phyloP scores from a whole-genome alignment of 92 coral and sea anemone species.

The Heteractis magnifica region DNA sequence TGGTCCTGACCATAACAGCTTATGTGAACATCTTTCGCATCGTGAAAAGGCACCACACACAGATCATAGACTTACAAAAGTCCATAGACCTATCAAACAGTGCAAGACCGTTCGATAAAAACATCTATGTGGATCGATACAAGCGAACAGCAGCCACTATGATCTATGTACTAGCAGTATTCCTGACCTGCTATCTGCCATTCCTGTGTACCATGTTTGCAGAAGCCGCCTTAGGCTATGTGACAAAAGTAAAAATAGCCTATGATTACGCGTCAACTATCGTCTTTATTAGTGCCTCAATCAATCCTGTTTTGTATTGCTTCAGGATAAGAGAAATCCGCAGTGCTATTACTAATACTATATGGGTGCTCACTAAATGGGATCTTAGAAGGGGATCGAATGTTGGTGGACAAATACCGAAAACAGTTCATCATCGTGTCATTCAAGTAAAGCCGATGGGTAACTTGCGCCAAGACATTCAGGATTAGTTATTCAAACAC shows the following conservation, averaged over 20 bases:
- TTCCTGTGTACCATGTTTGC: slow-evolving; percentile 28
- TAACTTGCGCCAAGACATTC: neutral
- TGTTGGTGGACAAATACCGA: neutral
- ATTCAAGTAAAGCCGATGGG: neutral
- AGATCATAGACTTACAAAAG: slow-evolving; percentile 3
- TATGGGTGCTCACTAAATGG: slow-evolving; percentile 2
- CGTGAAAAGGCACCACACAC: slow-evolving; percentile 35
- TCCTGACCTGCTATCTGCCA: slow-evolving; percentile 35
- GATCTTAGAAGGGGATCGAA: neutral
- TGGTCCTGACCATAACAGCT: slow-evolving; percentile 25
- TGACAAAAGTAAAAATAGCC: slow-evolving; percentile 22
- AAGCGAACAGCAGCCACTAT: slow-evolving; percentile 38
- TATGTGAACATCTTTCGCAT: slow-evolving; percentile 31
- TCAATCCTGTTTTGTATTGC: slow-evolving; percentile 41
- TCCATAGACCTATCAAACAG: neutral
- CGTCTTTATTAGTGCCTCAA: slow-evolving; percentile 36
- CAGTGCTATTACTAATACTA: slow-evolving; percentile 4
- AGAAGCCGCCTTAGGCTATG: slow-evolving; percentile 25
- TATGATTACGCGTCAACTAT: slow-evolving; percentile 39
- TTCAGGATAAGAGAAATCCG: slow-evolving; percentile 38
- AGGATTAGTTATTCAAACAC: too few relatives aligned
- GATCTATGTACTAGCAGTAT: slow-evolving; percentile 22
- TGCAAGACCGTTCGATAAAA: neutral
- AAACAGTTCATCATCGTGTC: neutral
- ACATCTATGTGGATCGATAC: neutral